Evolutionary conservation across 2,113 vertebrate species (phyloP).

Genomic region (Otis tarda): DNA sequence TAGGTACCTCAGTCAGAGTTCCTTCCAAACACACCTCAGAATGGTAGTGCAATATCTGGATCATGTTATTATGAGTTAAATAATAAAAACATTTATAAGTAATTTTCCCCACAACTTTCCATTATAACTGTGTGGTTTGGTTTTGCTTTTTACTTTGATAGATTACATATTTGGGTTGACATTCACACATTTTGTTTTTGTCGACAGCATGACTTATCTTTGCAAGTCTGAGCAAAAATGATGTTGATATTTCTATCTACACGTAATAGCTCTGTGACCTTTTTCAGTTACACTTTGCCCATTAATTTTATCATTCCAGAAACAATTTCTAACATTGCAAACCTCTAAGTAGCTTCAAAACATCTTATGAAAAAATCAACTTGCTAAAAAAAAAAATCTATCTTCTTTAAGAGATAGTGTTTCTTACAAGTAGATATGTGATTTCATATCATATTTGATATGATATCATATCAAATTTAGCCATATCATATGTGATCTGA

Average conservation of each 20-base stretch:
- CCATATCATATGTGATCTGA: neutral
- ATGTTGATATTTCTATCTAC: slow-evolving; percentile 4
- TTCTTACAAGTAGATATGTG: neutral
- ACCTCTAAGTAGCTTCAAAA: neutral
- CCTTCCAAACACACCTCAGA: neutral
- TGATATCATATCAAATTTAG: too few species aligned
- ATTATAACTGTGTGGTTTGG: neutral
- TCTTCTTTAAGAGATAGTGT: neutral
- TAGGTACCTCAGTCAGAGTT: neutral
- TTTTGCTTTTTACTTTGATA: neutral
- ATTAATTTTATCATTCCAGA: slow-evolving; percentile 11
- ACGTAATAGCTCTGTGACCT: neutral
- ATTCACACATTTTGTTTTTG: neutral
- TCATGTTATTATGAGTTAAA: neutral
- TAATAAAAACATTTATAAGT: neutral
- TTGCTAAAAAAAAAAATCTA: neutral
- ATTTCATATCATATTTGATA: too few species aligned
- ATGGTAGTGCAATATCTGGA: neutral
- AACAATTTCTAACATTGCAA: neutral
- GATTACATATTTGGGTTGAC: neutral
- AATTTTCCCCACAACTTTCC: neutral
- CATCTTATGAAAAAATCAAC: neutral
- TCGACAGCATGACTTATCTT: neutral
- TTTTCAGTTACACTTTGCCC: neutral
- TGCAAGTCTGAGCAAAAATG: neutral